phyloP scores from a whole-genome alignment of 2,113 vertebrate genomes.

The Prunella himalayana region DNA sequence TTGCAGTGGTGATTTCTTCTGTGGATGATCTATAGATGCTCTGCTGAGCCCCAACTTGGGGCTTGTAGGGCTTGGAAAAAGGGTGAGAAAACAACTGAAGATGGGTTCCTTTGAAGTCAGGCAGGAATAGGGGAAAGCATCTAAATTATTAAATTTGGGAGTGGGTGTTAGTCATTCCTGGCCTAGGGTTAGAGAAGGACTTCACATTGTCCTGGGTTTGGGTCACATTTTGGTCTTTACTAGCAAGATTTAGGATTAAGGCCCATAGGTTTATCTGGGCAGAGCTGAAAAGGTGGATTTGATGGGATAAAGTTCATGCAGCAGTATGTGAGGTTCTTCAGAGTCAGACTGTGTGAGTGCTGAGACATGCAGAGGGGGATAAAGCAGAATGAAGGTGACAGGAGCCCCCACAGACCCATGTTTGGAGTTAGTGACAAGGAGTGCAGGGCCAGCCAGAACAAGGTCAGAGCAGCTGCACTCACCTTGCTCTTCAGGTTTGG shows the following conservation, averaged over 20 bases:
- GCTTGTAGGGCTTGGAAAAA: background rate
- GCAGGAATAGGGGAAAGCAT: background rate
- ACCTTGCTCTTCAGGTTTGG: background rate
- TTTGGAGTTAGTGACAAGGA: background rate
- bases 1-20: background rate
- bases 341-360: background rate
- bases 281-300: background rate
- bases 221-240: background rate
- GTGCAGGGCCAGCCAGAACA: background rate
- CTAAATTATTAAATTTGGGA: background rate
- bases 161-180: background rate
- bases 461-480: background rate
- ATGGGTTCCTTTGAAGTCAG: background rate
- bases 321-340: background rate
- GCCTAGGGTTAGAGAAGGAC: background rate
- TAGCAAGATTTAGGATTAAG: background rate
- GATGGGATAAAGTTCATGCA: background rate
- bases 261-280: background rate
- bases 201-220: background rate
- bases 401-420: background rate
- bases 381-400: background rate
- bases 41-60: background rate
- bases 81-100: background rate
- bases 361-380: background rate
- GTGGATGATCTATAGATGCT: background rate